Conservation (phyloP, 2,888 invertebrate genomes). For the Eurois occulta region DNA sequence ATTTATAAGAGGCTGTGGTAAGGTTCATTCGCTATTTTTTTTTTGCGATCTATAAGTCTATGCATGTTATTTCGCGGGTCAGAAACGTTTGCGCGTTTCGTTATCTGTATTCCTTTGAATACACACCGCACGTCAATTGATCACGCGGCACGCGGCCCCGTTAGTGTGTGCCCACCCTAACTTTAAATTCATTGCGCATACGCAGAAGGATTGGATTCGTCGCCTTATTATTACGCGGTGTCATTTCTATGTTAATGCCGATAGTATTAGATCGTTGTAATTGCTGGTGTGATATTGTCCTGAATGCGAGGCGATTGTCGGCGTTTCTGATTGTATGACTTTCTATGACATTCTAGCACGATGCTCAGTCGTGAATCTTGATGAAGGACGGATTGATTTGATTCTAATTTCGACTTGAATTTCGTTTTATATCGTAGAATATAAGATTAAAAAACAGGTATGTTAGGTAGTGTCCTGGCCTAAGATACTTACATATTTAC, state of each 20-base stretch:
- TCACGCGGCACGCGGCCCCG: not conserved
- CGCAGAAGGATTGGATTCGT: conserved; percentile 61
- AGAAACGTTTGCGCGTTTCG: too few species aligned
- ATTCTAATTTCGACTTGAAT: not conserved
- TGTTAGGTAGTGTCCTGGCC: not conserved
- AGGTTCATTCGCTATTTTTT: too few species aligned
- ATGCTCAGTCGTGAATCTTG: conserved; percentile 10
- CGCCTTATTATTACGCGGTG: conserved; percentile 82
- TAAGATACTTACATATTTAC: not conserved
- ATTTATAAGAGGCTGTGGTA: too few species aligned
- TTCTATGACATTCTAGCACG: conserved; percentile 55
- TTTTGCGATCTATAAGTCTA: too few species aligned
- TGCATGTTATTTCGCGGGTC: too few species aligned
- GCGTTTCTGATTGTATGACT: conserved; percentile 46
- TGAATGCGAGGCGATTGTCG: conserved; percentile 38
- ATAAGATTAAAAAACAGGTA: not conserved
- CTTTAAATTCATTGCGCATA: conserved; percentile 61
- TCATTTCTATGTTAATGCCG: conserved; percentile 80
- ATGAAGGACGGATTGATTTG: conserved; percentile 22
- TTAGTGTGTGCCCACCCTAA: conserved; percentile 37
- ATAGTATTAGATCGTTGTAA: conserved; percentile 72
- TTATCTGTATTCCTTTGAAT: too few species aligned
- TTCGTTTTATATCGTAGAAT: not conserved
- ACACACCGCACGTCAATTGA: conserved; percentile 10
- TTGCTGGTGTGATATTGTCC: conserved; percentile 54